Conservation (phyloP, 2,113 vertebrate genomes). For the Myotis lucifugus region DNA sequence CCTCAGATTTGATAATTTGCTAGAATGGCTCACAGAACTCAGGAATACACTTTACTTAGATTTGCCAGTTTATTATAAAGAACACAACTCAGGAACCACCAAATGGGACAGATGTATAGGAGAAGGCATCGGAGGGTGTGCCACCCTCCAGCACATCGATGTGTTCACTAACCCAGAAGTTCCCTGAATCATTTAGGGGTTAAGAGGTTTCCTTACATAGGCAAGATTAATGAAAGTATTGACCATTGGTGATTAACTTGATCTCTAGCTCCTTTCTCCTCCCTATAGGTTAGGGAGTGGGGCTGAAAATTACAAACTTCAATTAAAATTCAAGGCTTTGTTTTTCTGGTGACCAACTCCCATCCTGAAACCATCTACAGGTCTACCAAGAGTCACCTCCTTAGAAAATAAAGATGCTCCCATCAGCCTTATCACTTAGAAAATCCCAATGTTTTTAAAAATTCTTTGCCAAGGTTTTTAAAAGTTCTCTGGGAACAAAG, state of each 20-base stretch:
- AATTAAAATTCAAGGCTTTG: background rate
- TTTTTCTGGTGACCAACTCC: background rate
- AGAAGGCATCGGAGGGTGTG: rapidly evolving
- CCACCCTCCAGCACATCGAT: background rate
- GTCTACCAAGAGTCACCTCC: background rate
- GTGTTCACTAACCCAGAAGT: background rate
- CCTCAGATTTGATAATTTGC: background rate
- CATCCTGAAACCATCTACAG: background rate
- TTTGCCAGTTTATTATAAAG: background rate
- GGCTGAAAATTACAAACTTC: background rate
- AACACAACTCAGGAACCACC: background rate
- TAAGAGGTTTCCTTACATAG: background rate
- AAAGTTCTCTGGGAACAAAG: background rate
- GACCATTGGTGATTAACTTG: background rate
- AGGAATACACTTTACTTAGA: background rate
- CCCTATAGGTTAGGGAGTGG: background rate
- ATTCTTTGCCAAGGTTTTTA: background rate
- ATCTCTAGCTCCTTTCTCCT: background rate
- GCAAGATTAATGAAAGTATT: background rate
- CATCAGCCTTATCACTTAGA: background rate
- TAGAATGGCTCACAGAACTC: background rate
- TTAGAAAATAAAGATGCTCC: background rate
- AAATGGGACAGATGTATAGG: background rate
- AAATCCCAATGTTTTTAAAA: background rate
- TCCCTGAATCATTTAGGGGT: background rate